Base-by-base conservation (phyloP, 2,797 vertebrate genomes). In the Sebastes melanostomus region DNA sequence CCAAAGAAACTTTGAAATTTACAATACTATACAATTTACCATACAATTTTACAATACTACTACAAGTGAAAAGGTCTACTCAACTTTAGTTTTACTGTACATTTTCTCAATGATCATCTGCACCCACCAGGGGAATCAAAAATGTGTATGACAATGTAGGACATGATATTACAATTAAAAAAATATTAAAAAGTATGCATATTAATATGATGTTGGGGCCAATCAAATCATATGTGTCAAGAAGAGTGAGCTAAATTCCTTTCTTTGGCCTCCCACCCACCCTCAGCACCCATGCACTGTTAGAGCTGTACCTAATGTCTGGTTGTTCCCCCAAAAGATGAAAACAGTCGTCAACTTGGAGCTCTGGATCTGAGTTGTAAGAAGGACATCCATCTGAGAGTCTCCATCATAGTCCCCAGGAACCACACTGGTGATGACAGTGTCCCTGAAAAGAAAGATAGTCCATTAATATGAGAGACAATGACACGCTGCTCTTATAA, bases 391-490 rank as follows among this genome's bases (percentile, higher is more conserved):
- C 98, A 99, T 99, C 90, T 99, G 97, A 50, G 98, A 99, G 93
- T 99, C 98, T 71, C 98, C 98, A 88, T 99, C 96, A 65, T 97
- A 99, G 93, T 99, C 98, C 68, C 97, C 98, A n/a, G 98, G 98
- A 77, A 98, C 98, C 38, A 99, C 97, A 56, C 98, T 97, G 72
- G 96, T 99, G 91, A 99, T 96, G 59, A 90, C 13, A 13, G 92
- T 68, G 65, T 90, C 78, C 54, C 97, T 98, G 86, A 56, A 93
- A 34, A 88, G 25, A 34, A n/a, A 78, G 1, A 32, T 1, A 8
- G 32, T 0, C 14, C 25, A 10, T 65, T 56, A 24, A 70, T 10
- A 58, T 50, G 2, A 75, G 4, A 68, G 30, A 1, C 12, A 59
- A 18, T 6, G 2, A 42, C 24, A 14, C 14, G 10, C 1, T 25